Conservation (phyloP, 1,140 invertebrate genomes). For the Tetramorium simillimum region DNA sequence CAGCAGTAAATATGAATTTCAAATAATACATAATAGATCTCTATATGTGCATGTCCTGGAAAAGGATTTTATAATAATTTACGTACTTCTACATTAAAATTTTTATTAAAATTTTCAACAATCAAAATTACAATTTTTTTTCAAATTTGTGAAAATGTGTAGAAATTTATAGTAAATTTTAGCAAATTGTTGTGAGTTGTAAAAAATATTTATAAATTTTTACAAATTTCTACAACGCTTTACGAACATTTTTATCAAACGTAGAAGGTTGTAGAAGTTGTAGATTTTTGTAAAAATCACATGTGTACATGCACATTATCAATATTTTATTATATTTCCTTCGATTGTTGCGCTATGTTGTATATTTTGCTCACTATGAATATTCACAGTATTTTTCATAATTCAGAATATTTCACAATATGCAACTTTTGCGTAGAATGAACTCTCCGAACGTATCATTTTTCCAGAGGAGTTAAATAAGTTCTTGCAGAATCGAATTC, state of each 20-base stretch:
- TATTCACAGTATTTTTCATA: background rate
- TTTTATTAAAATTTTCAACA: too few relatives aligned
- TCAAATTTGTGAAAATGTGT: too few relatives aligned
- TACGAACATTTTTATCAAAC: too few relatives aligned
- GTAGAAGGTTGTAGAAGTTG: too few relatives aligned
- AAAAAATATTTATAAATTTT: too few relatives aligned
- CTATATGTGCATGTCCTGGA: background rate
- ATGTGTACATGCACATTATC: background rate
- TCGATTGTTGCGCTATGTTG: background rate
- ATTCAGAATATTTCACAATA: background rate
- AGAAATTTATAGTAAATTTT: too few relatives aligned
- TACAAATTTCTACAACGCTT: too few relatives aligned
- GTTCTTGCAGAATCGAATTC: constrained; percentile 78
- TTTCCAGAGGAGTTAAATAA: constrained; percentile 79
- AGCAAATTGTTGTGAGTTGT: too few relatives aligned
- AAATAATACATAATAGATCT: background rate
- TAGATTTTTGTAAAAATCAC: too few relatives aligned
- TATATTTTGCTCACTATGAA: background rate
- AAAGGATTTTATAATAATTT: too few relatives aligned
- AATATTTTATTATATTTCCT: constrained; percentile 1
- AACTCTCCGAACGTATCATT: constrained; percentile 69
- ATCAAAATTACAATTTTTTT: too few relatives aligned
- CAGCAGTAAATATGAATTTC: background rate
- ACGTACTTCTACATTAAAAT: too few relatives aligned
- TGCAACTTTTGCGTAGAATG: constrained; percentile 50